Evolutionary conservation across 2,797 vertebrate species (phyloP), one percentile per base, ranked within the genome.

Genomic region (Rhadinocentrus ornatus): DNA sequence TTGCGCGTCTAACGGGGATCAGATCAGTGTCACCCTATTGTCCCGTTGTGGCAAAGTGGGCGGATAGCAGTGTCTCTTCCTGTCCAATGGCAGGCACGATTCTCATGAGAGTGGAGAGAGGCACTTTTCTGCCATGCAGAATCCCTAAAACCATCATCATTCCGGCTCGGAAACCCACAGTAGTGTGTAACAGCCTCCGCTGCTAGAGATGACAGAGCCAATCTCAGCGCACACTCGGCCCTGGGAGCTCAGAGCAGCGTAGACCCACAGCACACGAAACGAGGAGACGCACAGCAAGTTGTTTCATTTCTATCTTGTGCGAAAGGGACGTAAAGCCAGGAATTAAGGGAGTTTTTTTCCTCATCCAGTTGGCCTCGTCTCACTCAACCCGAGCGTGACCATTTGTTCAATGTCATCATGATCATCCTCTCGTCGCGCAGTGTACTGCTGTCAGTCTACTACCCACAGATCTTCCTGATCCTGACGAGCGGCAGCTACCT

Each of bases 401-500:
- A 81, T 86, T 89, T 90, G 91, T 86, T 95, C 92, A 85, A 94
- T 95, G 94, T 93, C 93, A 94, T 94, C 96, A 99, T 99, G 98
- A 96, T 96, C 95, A 95, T 96, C 90, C 95, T 97, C 93, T 96
- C 96, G 89, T 96, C 96, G 84, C 96, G 96, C 96, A 92, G 96
- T 94, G 96, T 97, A 82, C 95, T 98, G 92, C 95, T 98, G 91
- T 97, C 97, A 93, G 95, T 98, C 92, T 98, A 97, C 93, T 98
- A 97, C 85, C 97, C 97, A 64, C 98, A 98, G 95, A 96, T 99
- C 89, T 98, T 99, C 94, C 96, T 99, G 91, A 96, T 98, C 94
- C 96, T 99, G 90, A 98, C 96, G 93, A 98, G 97, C 91, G 97
- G 98, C 93, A 99, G 97, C 95, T 99, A 99, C 96, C 96, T 99